Conservation (phyloP, 2,113 vertebrate species). For the Prietella phreatophila region DNA sequence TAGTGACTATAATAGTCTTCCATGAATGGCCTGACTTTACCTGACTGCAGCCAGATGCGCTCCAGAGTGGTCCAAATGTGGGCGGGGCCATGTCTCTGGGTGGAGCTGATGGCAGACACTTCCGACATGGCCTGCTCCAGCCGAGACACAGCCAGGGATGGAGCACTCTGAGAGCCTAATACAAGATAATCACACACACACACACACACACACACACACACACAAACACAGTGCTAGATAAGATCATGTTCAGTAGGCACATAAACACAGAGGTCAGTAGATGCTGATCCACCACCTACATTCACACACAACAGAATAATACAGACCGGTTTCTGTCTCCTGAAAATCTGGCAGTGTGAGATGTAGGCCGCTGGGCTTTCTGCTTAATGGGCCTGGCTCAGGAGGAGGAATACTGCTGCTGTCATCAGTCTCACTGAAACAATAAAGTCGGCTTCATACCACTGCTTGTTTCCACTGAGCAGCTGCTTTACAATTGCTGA, state of each 20-base stretch:
- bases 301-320: slow-evolving; percentile 10
- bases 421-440: slow-evolving; percentile 87
- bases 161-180: slow-evolving; percentile 83
- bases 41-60: slow-evolving; percentile 95
- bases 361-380: slow-evolving; percentile 80
- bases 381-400: slow-evolving; percentile 72
- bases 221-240: neutral
- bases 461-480: neutral
- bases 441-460: slow-evolving; percentile 42
- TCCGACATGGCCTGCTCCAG: slow-evolving; percentile 94
- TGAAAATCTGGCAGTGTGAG: slow-evolving; percentile 90
- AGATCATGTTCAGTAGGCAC: neutral
- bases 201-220: neutral
- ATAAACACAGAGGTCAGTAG: slow-evolving; percentile 11
- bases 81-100: slow-evolving; percentile 84
- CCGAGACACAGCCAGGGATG: slow-evolving; percentile 86
- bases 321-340: slow-evolving; percentile 82
- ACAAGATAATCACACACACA: neutral
- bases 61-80: slow-evolving; percentile 90
- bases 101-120: slow-evolving; percentile 80
- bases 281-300: neutral
- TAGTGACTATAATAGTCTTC: neutral
- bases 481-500: neutral
- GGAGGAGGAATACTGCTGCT: slow-evolving; percentile 77
- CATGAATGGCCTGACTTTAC: slow-evolving; percentile 65